These are phyloP conservation scores for Aphelocoma coerulescens DNA, from an alignment of 2,113 vertebrate genomes.

Conservation along the genomic window DNA sequence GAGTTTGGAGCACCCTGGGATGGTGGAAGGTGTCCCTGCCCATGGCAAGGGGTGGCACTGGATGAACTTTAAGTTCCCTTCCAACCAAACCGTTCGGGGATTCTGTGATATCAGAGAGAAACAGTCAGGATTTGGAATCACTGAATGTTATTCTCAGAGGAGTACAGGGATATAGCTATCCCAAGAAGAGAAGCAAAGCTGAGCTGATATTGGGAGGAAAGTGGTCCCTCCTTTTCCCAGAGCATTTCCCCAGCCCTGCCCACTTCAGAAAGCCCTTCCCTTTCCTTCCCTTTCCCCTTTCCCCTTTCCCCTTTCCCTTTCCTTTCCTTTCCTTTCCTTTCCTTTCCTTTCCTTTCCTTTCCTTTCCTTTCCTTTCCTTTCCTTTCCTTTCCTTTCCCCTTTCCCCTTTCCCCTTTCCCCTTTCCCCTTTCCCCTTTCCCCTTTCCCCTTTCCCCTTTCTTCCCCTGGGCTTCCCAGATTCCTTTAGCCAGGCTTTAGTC, in stretches of 20 bases:
- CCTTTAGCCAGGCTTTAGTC: background rate
- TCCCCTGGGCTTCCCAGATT: background rate
- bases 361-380: too few species aligned
- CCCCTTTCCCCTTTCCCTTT: background rate
- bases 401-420: background rate
- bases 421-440: too few species aligned
- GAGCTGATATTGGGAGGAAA: background rate
- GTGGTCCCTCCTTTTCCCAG: accelerated
- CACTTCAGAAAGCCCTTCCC: too few species aligned
- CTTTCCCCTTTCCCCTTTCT: background rate
- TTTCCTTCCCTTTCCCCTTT: background rate
- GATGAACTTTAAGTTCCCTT: background rate
- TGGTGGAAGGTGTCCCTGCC: background rate
- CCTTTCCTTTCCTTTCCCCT: too few species aligned
- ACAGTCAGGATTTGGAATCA: background rate
- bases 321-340: too few species aligned
- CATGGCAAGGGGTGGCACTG: background rate
- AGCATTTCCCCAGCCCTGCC: background rate
- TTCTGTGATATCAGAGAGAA: background rate
- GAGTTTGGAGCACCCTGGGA: background rate
- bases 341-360: too few species aligned
- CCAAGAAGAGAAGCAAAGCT: background rate
- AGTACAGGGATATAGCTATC: background rate
- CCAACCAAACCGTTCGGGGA: background rate
- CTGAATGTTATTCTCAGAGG: accelerated